Evolutionary conservation across 2,888 invertebrate species (phyloP).

Genomic region (Periphyllus acericola): DNA sequence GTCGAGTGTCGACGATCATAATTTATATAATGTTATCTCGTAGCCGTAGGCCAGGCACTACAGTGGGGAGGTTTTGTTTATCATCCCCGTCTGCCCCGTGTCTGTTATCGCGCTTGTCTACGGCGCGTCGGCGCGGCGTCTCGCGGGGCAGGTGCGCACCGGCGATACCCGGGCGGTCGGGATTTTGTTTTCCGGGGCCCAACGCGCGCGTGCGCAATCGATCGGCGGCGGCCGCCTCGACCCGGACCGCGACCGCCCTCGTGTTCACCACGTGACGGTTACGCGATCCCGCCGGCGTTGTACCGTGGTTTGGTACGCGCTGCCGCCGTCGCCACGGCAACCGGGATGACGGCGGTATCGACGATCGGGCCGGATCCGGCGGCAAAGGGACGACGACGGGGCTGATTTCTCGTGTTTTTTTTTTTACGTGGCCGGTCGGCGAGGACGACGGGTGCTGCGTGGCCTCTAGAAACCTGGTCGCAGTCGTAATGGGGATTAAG

Average conservation of each 20-base stretch:
- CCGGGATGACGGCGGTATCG: neutral
- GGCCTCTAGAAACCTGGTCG: neutral
- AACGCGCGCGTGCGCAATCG: conserved; percentile 18
- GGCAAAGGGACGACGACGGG: neutral
- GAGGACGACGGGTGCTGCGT: neutral
- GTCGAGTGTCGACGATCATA: too few relatives aligned
- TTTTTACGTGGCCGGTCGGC: neutral
- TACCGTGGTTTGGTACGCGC: neutral
- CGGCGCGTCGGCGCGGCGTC: neutral
- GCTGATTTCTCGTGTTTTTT: neutral
- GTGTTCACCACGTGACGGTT: conserved; percentile 54
- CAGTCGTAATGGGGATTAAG: neutral
- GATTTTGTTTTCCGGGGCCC: neutral
- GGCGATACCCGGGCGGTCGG: neutral
- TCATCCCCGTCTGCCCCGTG: neutral
- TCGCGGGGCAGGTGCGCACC: neutral
- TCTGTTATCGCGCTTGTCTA: neutral
- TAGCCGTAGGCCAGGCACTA: neutral
- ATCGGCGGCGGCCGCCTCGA: conserved; percentile 37
- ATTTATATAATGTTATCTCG: neutral
- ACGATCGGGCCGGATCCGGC: neutral
- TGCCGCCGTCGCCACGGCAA: conserved; percentile 10
- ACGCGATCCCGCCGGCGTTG: neutral
- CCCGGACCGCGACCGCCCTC: conserved; percentile 27
- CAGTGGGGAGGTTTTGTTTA: neutral